phyloP scores from a whole-genome alignment of 2,797 vertebrate genomes.

The Alca torda region DNA sequence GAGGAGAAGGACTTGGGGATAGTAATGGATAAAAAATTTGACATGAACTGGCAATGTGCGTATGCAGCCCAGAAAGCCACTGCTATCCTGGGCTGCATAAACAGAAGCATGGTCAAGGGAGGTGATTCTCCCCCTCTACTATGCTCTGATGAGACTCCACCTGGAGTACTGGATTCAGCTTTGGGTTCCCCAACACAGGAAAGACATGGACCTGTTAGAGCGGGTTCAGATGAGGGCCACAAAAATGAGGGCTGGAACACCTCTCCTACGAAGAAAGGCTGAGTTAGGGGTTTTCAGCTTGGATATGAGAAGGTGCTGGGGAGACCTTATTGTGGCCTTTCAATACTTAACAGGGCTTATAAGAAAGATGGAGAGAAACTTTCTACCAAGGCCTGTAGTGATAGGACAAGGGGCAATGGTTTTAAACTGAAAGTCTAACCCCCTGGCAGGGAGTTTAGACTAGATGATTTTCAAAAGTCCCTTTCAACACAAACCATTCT shows the following conservation, averaged over 20 bases:
- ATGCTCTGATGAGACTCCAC: neutral
- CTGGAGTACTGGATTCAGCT: neutral
- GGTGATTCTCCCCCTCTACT: neutral
- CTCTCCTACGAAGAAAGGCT: neutral
- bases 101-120: neutral
- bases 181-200: neutral
- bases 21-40: neutral
- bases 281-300: neutral
- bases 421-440: neutral
- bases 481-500: neutral
- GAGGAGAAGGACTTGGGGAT: neutral
- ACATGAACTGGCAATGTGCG: neutral
- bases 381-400: neutral
- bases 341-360: neutral
- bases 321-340: neutral
- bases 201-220: neutral
- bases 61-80: neutral
- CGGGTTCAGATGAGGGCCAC: fast-evolving
- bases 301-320: neutral
- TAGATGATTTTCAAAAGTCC: neutral
- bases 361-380: neutral
- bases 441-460: neutral
- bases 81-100: neutral
- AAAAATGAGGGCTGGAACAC: neutral
- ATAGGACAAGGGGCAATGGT: neutral